Base-by-base conservation (phyloP, 2,113 vertebrate species). In the Cisticola juncidis region DNA sequence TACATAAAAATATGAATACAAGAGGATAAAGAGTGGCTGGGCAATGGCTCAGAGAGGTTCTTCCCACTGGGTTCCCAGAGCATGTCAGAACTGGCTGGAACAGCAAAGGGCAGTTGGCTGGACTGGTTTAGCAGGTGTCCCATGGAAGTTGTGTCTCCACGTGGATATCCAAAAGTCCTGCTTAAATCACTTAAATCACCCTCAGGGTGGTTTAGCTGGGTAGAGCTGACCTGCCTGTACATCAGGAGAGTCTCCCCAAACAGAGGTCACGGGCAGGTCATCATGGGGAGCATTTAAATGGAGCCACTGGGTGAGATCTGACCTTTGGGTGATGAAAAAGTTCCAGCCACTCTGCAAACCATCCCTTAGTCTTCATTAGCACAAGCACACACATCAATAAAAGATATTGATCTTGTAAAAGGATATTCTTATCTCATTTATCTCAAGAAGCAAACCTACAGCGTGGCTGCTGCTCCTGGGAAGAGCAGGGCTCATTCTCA, bases 321-420 rank as follows among this genome's bases (percentile, higher is more conserved):
- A 91, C 87, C 79, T 93, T 80, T 91, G 80, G 51, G 81, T 94
- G 42, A 84, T 69, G 18, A 51, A 61, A 87, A 33, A 78, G 54
- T 62, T 78, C 85, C 70, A 86, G 76, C 33, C 20, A 5, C 58
- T 54, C 62, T 58, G 68, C 88, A 82, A 88, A 87, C 42, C 22
- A 0, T 66, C 54, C 48, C 47, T 97, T 81, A 69, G 91, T 95
- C 89, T 94, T 92, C 81, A 79, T 94, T 91, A 94, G 58, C 60
- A 45, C 50, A 25, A 73, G 36, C 73, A 81, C 60, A 19, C 24
- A 15, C 57, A 33, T 95, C 91, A 76, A 89, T 95, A 54, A 53
- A 66, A 62, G 4, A 53, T 68, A 95, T 91, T n/a, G 91, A 91
- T 92, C 90, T 57, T 76, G 53, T 26, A 33, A 84, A 92, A 71